Conservation (phyloP, 1,140 invertebrate genomes). For the Oppia nitens region DNA sequence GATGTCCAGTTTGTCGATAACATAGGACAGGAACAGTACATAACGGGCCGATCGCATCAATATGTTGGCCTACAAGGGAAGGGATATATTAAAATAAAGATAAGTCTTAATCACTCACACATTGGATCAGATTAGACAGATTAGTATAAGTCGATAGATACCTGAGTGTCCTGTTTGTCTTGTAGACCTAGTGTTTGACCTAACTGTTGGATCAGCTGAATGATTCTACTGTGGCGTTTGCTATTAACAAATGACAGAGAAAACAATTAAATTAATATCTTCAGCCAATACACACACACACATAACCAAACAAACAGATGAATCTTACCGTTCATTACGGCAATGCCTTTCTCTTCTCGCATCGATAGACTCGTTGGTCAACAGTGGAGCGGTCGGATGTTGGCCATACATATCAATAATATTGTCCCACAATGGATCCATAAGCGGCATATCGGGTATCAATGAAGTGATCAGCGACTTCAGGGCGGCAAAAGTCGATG, state of each 20-base stretch:
- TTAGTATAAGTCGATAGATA: not conserved
- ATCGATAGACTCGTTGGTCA: not conserved
- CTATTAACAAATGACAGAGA: no score
- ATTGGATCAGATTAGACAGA: not conserved
- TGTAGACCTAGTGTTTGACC: not conserved
- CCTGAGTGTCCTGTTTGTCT: not conserved
- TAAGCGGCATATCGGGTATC: no score
- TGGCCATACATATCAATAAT: no score
- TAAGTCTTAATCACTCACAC: not conserved
- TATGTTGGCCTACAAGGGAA: not conserved
- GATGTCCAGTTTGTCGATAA: not conserved
- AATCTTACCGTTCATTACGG: not conserved
- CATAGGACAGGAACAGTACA: not conserved
- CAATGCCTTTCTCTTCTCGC: not conserved
- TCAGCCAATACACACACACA: no score
- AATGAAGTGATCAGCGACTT: no score
- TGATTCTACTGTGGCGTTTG: not conserved
- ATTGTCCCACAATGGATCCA: no score
- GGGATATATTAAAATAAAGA: not conserved
- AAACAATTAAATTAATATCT: no score
- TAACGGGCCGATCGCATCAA: not conserved
- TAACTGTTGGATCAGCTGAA: not conserved
- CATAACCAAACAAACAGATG: no score
- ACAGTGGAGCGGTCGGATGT: no score
- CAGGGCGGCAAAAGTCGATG: no score